Evolutionary conservation across 1,140 invertebrate genomes (phyloP), one percentile per base, ranked within the genome.

Genomic region (Agrypnia vestita): DNA sequence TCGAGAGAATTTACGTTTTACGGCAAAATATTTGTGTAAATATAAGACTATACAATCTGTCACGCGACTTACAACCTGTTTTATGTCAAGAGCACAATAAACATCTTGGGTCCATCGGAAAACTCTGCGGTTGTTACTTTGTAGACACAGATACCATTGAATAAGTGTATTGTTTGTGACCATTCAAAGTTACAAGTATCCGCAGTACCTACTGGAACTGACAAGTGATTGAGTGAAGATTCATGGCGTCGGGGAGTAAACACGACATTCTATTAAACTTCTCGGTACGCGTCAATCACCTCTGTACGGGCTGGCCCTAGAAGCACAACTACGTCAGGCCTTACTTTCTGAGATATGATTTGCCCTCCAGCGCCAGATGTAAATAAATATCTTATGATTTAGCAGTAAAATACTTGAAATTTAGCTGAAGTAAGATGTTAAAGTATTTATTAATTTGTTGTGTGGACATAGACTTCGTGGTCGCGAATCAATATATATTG

Each of bases 81-180:
- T 80, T 80, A 67, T 76, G 73, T 80, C 79, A 80, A 80, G 79
- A 75, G 64, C 49, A 80, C 71, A 76, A 80, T 80, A 80, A 80
- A 80, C 59, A 80, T 76, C 73, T 53, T 43, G 74, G 64, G 67
- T 71, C 53, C 51, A 61, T 35, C 51, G 69, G 53, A 62, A 55
- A 69, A 49, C 61, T 64, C 3, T 53, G 19, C 56, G 17, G 6
- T 19, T 6, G 15, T 59, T 19, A 59, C 15, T 64, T 64, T 64
- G n/a, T 35, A 21, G 55, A 59, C 17, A 59, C 55, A 59, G 55
- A 59, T 59, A 19, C 55, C 55, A 0, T 3, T 35, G 25, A 35
- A 59, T 0, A 56, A 56, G n/a, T 4, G 55, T 59, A 59, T 59
- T 59, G 55, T 59, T 59, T 59, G 55, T 43, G 61, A 64, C 61